Base-by-base conservation (phyloP, 2,888 invertebrate species). In the Chymomyza procnemis region DNA sequence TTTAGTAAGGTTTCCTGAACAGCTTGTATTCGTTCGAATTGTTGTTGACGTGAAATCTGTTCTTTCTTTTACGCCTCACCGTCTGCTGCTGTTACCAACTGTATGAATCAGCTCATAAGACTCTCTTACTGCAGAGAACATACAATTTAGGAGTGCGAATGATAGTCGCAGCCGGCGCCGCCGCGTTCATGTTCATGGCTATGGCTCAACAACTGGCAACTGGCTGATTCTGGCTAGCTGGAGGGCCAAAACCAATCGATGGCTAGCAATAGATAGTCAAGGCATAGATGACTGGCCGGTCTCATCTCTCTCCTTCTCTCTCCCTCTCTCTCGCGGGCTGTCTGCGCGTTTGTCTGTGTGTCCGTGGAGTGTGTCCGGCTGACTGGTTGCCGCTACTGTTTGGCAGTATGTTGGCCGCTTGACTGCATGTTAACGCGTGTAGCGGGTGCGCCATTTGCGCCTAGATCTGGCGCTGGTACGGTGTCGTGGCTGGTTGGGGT, bases 201-300 rank as follows among this genome's bases (percentile, higher is more conserved):
- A 9, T 9, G 12, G 12, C 9, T 12, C 6, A 12, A 12, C 4
- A 41, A 41, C 12, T 41, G 34, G 34, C 34, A 41, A 41, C 12
- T 41, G 34, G 34, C 34, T 41, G 34, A 41, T 12, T 9, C 2
- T 41, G 12, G 34, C 34, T 12, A 12, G 34, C 50, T 50, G 50
- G 16, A 19, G 48, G 48, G 48, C 48, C 61, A 67, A 80, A 88
- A 88, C 85, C 87, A 83, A 83, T 83, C 82, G 88, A 83, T 83
- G 73, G 69, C 66, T 22, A 69, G 72, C 65, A 87, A 78, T 86
- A 84, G 86, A 84, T 86, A 84, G 80, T 73, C 19, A 18, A 54
- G 34, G 34, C 34, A 19, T 50, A 50, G 50, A 18, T 50, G 16
- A 19, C 50, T 50, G 50, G 16, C 50, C 18, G 50, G 50, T 50